A percentile compares a stretch with the other conserved stretches of the same genome.
Conservation (phyloP, 2,797 vertebrate species). For the Crypturellus tataupa region DNA sequence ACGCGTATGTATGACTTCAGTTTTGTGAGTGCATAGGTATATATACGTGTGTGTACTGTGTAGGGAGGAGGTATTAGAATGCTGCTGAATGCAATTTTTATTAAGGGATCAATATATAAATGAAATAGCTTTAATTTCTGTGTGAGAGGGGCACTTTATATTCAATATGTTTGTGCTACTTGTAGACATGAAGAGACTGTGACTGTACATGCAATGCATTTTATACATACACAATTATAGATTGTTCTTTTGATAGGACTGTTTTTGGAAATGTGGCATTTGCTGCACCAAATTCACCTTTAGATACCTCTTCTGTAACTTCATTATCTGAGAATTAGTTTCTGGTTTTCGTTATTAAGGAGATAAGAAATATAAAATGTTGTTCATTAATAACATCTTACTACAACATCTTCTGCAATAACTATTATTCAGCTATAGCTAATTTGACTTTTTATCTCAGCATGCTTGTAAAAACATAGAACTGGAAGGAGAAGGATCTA, state of each 20-base stretch:
- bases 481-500: not conserved
- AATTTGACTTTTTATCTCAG: not conserved
- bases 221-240: accelerated
- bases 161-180: not conserved
- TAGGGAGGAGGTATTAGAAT: not conserved
- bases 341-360: not conserved
- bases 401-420: not conserved
- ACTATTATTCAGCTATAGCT: not conserved
- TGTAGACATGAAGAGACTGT: not conserved
- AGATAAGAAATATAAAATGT: not conserved
- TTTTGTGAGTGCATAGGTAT: no score
- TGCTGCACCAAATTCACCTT: not conserved
- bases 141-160: not conserved
- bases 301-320: not conserved
- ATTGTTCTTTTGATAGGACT: not conserved
- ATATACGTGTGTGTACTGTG: not conserved
- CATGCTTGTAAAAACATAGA: not conserved
- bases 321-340: not conserved
- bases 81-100: not conserved
- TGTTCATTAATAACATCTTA: not conserved
- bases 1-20: not conserved
- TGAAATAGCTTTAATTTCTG: not conserved
- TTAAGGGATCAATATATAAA: not conserved
- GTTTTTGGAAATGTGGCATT: not conserved
- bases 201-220: not conserved